These are phyloP conservation scores for Balaeniceps rex DNA, from an alignment of 2,113 vertebrate species.

Conservation along the genomic window DNA sequence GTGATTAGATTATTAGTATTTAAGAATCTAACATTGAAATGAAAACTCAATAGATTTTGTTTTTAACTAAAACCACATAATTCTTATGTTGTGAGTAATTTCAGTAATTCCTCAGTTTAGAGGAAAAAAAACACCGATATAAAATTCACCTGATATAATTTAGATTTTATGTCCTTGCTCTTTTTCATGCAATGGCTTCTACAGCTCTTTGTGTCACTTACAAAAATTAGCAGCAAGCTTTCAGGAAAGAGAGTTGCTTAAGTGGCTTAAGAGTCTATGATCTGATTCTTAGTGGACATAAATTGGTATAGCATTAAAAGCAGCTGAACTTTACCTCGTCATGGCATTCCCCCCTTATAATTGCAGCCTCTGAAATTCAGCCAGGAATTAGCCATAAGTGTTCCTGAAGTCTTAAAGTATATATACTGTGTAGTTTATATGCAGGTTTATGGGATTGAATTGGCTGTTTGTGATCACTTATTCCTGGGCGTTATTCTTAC, in stretches of 20 bases:
- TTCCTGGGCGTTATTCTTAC: background rate
- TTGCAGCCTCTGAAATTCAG: background rate
- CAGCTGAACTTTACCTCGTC: background rate
- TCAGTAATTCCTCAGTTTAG: background rate
- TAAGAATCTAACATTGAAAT: background rate
- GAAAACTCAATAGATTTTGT: background rate
- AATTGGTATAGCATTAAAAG: background rate
- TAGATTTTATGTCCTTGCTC: background rate
- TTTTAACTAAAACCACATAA: background rate
- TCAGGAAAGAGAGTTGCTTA: background rate
- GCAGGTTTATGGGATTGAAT: background rate
- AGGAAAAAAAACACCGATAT: background rate
- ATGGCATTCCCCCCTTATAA: background rate
- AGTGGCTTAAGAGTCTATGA: background rate
- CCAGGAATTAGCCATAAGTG: background rate
- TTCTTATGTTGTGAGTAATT: background rate
- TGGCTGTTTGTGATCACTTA: background rate
- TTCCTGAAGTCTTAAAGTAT: background rate
- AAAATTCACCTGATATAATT: background rate
- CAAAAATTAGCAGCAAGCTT: background rate
- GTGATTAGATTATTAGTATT: background rate
- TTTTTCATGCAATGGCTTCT: background rate
- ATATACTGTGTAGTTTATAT: background rate
- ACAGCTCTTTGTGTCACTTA: background rate
- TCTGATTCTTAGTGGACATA: background rate